Evolutionary conservation across 1,140 invertebrate genomes (phyloP).

Genomic region (Scaptomyza hsui): DNA sequence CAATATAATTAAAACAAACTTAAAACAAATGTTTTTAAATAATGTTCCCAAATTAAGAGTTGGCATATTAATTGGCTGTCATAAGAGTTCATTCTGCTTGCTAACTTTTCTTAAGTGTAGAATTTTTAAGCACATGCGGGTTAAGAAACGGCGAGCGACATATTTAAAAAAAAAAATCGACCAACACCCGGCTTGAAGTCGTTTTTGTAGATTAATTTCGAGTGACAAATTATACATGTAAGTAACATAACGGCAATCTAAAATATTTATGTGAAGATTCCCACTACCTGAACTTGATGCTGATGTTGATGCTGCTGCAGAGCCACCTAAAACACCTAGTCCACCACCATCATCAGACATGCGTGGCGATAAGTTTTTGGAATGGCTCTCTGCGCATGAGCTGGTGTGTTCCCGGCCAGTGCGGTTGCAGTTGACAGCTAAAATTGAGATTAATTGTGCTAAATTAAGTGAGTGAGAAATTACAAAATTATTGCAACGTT

Average conservation of each 20-base stretch:
- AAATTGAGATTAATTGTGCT: conserved; percentile 81
- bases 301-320: conserved; percentile 13
- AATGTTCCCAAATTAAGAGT: no score
- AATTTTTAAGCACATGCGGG: conserved; percentile 20
- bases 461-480: conserved; percentile 82
- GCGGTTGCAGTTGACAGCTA: conserved; percentile 64
- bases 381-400: conserved; percentile 12
- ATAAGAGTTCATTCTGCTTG: no score
- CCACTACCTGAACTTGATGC: conserved; percentile 60
- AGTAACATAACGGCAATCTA: conserved; percentile 71
- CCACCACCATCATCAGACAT: conserved; percentile 17
- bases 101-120: neutral
- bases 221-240: conserved; percentile 77
- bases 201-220: conserved; percentile 73
- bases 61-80: no score
- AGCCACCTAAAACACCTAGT: conserved; percentile 15
- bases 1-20: no score
- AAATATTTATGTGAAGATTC: conserved; percentile 75
- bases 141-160: conserved; percentile 22
- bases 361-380: conserved; percentile 38
- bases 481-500: conserved; percentile 77
- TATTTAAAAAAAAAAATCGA: conserved; percentile 33
- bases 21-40: no score
- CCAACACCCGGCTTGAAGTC: conserved; percentile 28
- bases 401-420: conserved; percentile 14